Evolutionary conservation across 2,888 invertebrate genomes (phyloP).

Genomic region (Crepidodera aurea): DNA sequence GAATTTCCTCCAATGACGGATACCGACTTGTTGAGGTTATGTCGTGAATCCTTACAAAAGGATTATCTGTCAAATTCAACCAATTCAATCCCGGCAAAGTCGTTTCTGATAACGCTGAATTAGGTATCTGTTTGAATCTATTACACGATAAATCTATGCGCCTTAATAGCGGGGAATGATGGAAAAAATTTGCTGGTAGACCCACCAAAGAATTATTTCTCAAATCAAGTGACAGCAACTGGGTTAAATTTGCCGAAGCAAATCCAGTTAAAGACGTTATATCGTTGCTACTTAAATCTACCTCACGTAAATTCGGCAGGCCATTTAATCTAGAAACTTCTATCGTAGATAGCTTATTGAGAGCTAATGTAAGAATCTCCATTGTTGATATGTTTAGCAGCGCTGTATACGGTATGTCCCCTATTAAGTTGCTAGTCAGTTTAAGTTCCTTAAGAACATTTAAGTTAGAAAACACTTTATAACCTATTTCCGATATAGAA

Average conservation of each 20-base stretch:
- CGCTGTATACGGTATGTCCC: conserved; percentile 81
- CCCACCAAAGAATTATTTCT: conserved; percentile 79
- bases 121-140: conserved; percentile 81
- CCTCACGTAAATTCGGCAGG: conserved; percentile 74
- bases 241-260: conserved; percentile 77
- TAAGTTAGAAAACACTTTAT: conserved; percentile 76
- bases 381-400: conserved; percentile 78
- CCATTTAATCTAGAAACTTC: conserved; percentile 82
- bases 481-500: conserved; percentile 71
- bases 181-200: conserved; percentile 82
- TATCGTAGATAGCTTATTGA: conserved; percentile 73
- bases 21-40: conserved; percentile 74
- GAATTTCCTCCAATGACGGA: conserved; percentile 79
- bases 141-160: conserved; percentile 82
- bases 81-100: conserved; percentile 76
- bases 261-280: conserved; percentile 80
- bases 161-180: conserved; percentile 74
- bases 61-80: conserved; percentile 85
- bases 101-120: conserved; percentile 76
- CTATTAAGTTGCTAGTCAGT: conserved; percentile 76
- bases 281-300: conserved; percentile 78
- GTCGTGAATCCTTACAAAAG: conserved; percentile 78
- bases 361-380: conserved; percentile 74
- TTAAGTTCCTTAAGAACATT: conserved; percentile 80
- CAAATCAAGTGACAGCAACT: conserved; percentile 76